Evolutionary conservation across 2,888 invertebrate species (phyloP), one percentile per base, ranked within the genome.

Genomic region (Sminthurinus aureus): DNA sequence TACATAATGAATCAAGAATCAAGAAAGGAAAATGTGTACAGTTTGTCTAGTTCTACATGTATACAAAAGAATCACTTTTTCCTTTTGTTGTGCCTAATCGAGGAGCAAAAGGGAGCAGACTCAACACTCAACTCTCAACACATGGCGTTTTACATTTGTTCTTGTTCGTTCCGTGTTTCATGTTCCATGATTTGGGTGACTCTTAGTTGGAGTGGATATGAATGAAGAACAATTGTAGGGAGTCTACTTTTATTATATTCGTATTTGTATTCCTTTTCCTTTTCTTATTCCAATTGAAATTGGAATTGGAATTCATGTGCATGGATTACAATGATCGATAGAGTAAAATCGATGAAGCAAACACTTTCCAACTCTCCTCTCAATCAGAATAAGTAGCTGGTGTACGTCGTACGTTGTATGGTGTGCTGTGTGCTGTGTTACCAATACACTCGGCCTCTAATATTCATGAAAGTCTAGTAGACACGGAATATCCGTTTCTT

Each of bases 311-410:
- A 38, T 38, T 38, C 3, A 6, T 52, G 58, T 52, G 80, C 71
- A 51, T 81, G 75, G 81, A 81, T 81, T 81, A 81, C 64, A 81
- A 81, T 81, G 81, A 81, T 81, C 81, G 81, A 81, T 81, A 81
- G 75, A 50, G 81, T 58, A 81, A 81, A 81, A 81, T 81, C 81
- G 81, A 81, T 81, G 75, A 50, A 81, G 81, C 81, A 75, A 81
- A 81, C 80, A 78, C 78, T 78, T 78, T 78, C 78, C 78, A 78
- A 80, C 73, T 80, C 80, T 73, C 69, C 79, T 79, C 80, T 71
- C 80, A 80, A 80, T 80, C 80, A 80, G 80, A 71, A 80, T 80
- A 80, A 80, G 80, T 73, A 80, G 80, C 69, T 79, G 20, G 64
- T 22, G 76, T 76, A 51, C 3, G n/a, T 11, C n/a, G n/a, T n/a